phyloP scores from a whole-genome alignment of 2,113 vertebrate genomes.

The Raja brachyura region DNA sequence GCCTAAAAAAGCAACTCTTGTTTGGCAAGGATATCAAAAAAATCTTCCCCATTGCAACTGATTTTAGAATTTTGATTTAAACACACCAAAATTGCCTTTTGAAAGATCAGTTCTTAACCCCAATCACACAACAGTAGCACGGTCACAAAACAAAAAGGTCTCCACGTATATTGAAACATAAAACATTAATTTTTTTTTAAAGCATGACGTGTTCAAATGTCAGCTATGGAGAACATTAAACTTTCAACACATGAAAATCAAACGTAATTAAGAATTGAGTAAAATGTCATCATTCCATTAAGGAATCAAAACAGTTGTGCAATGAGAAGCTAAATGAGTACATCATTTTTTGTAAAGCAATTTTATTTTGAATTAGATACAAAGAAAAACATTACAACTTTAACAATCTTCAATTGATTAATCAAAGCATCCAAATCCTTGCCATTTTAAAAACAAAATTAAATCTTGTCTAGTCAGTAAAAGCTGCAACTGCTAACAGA shows the following conservation, averaged over 20 bases:
- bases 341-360: not conserved
- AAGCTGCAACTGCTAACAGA: not conserved
- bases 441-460: not conserved
- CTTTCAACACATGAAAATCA: not conserved
- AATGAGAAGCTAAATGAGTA: not conserved
- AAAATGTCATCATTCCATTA: not conserved
- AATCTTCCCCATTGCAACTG: not conserved
- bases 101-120: not conserved
- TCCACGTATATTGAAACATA: not conserved
- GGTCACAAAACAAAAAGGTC: not conserved
- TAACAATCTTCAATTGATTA: not conserved
- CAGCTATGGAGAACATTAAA: not conserved
- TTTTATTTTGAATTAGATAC: not conserved
- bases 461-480: not conserved
- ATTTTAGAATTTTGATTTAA: not conserved
- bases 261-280: conserved; percentile 13
- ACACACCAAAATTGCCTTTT: not conserved
- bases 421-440: not conserved
- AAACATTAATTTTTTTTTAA: not conserved
- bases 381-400: not conserved
- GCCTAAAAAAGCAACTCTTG: not conserved
- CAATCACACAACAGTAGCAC: not conserved
- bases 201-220: not conserved
- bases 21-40: conserved; percentile 11
- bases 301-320: not conserved